Conservation (phyloP, 2,113 vertebrate genomes). For the Syngnathus scovelli region DNA sequence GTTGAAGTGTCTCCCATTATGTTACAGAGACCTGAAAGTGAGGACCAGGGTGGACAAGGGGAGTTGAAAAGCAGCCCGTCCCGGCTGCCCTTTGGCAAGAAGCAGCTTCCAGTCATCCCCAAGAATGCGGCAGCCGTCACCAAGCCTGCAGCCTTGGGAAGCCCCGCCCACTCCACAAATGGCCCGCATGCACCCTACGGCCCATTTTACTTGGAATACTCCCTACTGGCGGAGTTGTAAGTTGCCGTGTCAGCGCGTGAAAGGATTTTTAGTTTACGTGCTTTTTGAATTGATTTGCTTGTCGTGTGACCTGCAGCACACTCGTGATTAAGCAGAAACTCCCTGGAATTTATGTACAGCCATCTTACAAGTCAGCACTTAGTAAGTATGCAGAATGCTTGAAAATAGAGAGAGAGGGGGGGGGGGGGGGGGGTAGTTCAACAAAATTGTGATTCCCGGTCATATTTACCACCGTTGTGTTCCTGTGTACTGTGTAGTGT, state of each 20-base stretch:
- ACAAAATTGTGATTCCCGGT: not conserved
- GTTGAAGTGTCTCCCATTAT: conserved; percentile 12
- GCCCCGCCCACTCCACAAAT: conserved; percentile 80
- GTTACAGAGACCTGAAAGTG: conserved; percentile 80
- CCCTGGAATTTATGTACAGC: conserved; percentile 95
- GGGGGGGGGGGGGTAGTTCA: too few relatives aligned
- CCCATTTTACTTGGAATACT: conserved; percentile 97
- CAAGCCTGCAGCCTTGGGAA: conserved; percentile 79
- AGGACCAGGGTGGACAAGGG: conserved; percentile 81
- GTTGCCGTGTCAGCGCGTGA: conserved; percentile 39
- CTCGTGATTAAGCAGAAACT: conserved; percentile 95
- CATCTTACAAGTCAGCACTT: conserved; percentile 90
- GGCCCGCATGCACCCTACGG: conserved; percentile 95
- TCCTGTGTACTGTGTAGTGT: conserved; percentile 79
- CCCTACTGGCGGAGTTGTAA: conserved; percentile 95
- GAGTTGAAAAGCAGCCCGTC: conserved; percentile 83
- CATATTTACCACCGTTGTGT: conserved; percentile 7
- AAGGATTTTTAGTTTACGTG: not conserved
- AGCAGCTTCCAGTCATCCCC: conserved; percentile 92
- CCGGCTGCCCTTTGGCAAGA: conserved; percentile 78
- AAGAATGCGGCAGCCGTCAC: conserved; percentile 89
- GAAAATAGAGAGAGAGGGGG: not conserved
- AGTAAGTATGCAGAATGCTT: conserved; percentile 72
- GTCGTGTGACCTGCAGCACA: conserved; percentile 74
- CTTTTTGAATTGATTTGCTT: conserved; percentile 16